These are phyloP conservation scores for Chanos chanos DNA, from an alignment of 2,797 vertebrate genomes.

Conservation along the genomic window DNA sequence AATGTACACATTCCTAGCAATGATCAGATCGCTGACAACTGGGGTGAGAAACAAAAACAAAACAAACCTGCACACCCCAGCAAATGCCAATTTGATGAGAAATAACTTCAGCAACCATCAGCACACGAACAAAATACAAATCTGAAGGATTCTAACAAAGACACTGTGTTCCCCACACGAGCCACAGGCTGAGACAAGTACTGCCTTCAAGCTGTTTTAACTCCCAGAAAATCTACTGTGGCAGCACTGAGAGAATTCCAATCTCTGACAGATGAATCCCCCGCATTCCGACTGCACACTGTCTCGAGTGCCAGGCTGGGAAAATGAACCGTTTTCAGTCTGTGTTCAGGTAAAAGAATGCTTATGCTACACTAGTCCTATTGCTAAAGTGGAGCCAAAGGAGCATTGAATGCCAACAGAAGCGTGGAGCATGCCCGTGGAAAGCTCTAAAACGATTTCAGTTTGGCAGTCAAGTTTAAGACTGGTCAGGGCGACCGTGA, in stretches of 20 bases:
- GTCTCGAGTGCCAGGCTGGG: background rate
- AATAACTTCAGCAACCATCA: slow-evolving; percentile 36
- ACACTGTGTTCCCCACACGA: slow-evolving; percentile 35
- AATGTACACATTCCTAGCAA: slow-evolving; percentile 47
- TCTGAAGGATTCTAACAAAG: too few species aligned
- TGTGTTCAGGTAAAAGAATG: background rate
- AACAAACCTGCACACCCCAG: slow-evolving; percentile 41
- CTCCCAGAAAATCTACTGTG: slow-evolving; percentile 18
- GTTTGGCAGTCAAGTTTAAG: slow-evolving; percentile 10
- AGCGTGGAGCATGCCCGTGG: background rate
- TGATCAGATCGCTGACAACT: slow-evolving; percentile 57
- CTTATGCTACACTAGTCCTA: background rate
- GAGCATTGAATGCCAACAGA: background rate
- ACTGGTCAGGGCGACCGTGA: slow-evolving; percentile 5
- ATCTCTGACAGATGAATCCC: slow-evolving; percentile 1
- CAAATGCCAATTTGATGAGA: slow-evolving; percentile 41
- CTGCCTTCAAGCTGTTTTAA: slow-evolving; percentile 15
- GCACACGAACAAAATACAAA: too few species aligned
- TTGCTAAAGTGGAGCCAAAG: background rate
- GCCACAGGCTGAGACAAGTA: slow-evolving; percentile 25
- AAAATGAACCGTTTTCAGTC: background rate
- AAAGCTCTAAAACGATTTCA: slow-evolving; percentile 7
- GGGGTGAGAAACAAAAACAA: slow-evolving; percentile 30
- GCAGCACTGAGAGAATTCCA: slow-evolving; percentile 4
- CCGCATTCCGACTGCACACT: slow-evolving; percentile 6